Conservation (phyloP, 2,113 vertebrate genomes). For the Cepphus grylle region DNA sequence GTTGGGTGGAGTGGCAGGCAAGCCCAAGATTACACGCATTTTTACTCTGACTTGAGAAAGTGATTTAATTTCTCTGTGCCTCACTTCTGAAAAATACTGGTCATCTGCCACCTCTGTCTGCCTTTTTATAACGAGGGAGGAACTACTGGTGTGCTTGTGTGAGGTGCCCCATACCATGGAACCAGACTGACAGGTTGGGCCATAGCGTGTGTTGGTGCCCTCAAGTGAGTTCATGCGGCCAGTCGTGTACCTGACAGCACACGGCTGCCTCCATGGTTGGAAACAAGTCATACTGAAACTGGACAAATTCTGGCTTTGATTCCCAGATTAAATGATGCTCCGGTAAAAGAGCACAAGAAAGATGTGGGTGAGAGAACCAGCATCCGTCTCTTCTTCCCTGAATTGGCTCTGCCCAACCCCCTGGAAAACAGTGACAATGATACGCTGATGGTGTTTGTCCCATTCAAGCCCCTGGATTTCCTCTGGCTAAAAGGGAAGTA, state of each 20-base stretch:
- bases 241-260: background rate
- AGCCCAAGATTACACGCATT: background rate
- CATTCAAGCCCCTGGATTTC: background rate
- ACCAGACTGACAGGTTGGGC: background rate
- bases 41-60: background rate
- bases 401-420: background rate
- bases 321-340: background rate
- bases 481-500: background rate
- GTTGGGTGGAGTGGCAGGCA: background rate
- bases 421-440: background rate
- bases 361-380: background rate
- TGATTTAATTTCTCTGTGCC: background rate
- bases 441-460: background rate
- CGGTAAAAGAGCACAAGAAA: background rate
- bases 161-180: background rate
- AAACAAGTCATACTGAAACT: background rate
- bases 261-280: background rate
- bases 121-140: background rate
- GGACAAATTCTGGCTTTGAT: background rate
- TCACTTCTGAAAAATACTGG: background rate
- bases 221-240: background rate
- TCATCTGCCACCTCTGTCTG: background rate
- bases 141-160: background rate
- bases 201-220: background rate
- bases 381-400: background rate